Base-by-base conservation (phyloP, 2,888 invertebrate species). In the Adineta ricciae region DNA sequence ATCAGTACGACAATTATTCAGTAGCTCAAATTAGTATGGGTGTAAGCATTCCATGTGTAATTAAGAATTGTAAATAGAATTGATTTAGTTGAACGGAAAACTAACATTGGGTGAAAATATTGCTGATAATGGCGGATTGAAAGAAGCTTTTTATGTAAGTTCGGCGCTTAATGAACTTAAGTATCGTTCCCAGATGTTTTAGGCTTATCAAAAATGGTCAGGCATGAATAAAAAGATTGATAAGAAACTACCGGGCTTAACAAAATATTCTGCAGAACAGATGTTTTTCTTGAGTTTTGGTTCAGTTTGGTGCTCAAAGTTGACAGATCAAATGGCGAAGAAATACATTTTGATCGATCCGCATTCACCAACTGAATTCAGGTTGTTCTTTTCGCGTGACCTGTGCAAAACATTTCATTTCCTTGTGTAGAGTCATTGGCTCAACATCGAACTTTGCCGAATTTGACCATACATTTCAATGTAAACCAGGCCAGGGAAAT, bases 61-160 rank as follows among this genome's bases (percentile, higher is more conserved):
- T 27, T 7, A n/a, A 32, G 16, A 7, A 64, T 4, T 2, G 27
- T 14, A n/a, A 36, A 38, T 54, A 21, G 24, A 27, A 2, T 21
- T 21, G 3, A 21, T 52, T 9, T 16, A 90, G 88, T 90, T 97
- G 84, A 95, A 96, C 88, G 96, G 96, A 84, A 93, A 95, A 86
- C 95, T 95, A 88, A 96, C 96, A 0, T 95, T 95, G 91, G 95
- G 95, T 24, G 96, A 96, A 90, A 96, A 96, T 90, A 96, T 96
- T 86, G 96, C 96, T 0, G 96, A 96, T 90, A 96, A 96, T 89
- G 96, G 96, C 3, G 96, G 96, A 0, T 93, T 96, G 87, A 96
- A 96, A 89, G 94, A 95, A 89, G 94, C 96, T 0, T 96, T 96
- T 90, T 92, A 93, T 86, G 95, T 95, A 91, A 91, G 91, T 84